Base-by-base conservation (phyloP, 2,888 invertebrate species). In the Drosophila macrospina region DNA sequence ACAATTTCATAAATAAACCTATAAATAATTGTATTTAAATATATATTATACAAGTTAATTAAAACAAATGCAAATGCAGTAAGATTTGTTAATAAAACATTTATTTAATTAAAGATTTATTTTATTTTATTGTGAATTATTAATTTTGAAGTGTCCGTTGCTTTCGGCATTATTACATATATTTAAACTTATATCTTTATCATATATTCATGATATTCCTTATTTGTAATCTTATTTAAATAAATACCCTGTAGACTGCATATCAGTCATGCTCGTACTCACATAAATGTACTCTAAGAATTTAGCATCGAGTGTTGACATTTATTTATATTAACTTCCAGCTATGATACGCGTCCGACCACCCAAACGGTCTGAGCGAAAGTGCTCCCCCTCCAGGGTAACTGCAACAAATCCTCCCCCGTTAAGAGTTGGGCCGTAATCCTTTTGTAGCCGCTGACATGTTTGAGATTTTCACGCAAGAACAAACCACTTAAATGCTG, bases 381-480 rank as follows among this genome's bases (percentile, higher is more conserved):
- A 36, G 13, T 15, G 13, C 10, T 34, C 64, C 61, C 68, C 37
- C 41, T 7, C 36, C 28, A 42, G 39, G 42, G 20, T 15, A 34
- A 36, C 36, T 41, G 5, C 28, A 37, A 5, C 20, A 42, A 44
- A 44, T 44, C 48, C 54, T 57, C 54, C 44, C 16, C 54, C 51
- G 37, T n/a, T 37, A 60, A 52, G 42, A 45, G 47, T 36, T 41
- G 48, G 48, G 44, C 62, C 69, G 69, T 90, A 89, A 90, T 88
- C 90, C 90, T 82, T 89, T 90, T 88, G 81, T 83, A 75, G 37
- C 54, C 68, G 55, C 42, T 62, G 64, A 63, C 57, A 60, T 85
- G 72, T 57, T 69, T 54, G 86, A 69, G 83, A 78, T 78, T 88
- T 86, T 88, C 80, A 82, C 84, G 82, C 88, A 80, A 88, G 82